Conservation (phyloP, 2,113 vertebrate genomes). For the Colaptes auratus region DNA sequence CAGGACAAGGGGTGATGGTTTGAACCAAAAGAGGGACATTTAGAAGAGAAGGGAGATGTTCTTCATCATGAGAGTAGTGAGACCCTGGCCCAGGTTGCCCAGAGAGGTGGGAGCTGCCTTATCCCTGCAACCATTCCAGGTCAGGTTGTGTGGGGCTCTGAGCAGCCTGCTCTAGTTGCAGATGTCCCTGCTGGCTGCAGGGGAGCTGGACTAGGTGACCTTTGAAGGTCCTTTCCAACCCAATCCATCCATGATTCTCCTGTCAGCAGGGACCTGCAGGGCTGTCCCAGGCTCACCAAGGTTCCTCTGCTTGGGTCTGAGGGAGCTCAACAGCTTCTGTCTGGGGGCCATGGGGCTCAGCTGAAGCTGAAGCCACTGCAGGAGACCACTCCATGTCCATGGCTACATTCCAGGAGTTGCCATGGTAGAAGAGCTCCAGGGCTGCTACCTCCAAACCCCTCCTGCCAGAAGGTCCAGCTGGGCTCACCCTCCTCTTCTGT, state of each 20-base stretch:
- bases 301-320: fast-evolving
- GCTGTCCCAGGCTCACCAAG: background rate
- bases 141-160: background rate
- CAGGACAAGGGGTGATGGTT: background rate
- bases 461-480: background rate
- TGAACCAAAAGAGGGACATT: background rate
- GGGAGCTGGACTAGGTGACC: no score
- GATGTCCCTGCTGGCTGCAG: background rate
- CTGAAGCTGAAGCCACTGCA: fast-evolving
- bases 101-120: background rate
- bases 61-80: background rate
- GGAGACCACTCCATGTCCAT: fast-evolving
- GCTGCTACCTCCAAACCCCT: background rate
- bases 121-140: background rate
- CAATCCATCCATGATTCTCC: background rate
- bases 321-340: background rate
- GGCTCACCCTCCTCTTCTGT: background rate
- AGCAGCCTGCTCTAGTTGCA: background rate
- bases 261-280: fast-evolving
- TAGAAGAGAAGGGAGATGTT: background rate
- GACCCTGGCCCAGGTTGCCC: background rate
- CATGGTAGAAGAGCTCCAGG: background rate
- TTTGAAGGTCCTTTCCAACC: background rate
- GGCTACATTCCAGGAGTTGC: fast-evolving
- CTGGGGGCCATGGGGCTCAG: background rate